Percentiles rank a stretch among this genome's conserved stretches.
These are phyloP conservation scores for Myotis vivesi DNA, from an alignment of 2,797 vertebrate species.

Conservation along the genomic window DNA sequence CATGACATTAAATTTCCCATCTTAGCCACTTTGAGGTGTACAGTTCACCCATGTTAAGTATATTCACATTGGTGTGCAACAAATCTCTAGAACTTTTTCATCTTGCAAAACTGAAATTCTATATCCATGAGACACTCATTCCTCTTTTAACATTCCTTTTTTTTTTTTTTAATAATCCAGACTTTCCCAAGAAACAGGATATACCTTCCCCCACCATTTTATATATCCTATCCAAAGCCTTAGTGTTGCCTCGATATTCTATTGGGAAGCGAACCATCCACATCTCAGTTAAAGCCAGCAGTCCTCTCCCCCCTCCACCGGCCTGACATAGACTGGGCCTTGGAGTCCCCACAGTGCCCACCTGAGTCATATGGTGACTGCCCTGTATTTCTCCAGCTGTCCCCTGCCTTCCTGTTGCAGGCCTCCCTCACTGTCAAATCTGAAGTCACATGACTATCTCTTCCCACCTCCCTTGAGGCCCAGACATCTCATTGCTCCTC, in stretches of 20 bases:
- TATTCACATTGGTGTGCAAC: not conserved
- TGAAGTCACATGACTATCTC: not conserved
- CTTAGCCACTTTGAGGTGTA: not conserved
- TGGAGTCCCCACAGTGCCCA: not conserved
- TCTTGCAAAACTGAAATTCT: conserved; percentile 19
- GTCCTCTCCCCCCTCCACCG: not conserved
- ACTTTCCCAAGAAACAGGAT: not conserved
- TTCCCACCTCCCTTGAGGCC: not conserved
- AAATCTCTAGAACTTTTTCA: not conserved
- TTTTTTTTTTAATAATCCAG: not conserved
- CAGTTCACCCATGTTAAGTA: not conserved
- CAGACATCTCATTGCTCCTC: not conserved
- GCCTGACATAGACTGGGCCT: not conserved
- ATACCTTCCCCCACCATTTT: not conserved
- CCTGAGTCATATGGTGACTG: not conserved
- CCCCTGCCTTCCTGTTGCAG: not conserved
- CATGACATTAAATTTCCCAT: not conserved
- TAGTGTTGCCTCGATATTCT: not conserved
- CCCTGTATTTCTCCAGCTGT: not conserved
- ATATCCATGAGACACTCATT: not conserved
- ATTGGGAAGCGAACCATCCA: not conserved
- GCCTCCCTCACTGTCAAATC: not conserved
- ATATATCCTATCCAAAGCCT: not conserved
- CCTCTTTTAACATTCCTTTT: not conserved
- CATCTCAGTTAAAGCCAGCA: not conserved